Evolutionary conservation across 1,140 invertebrate species (phyloP), one percentile per base, ranked within the genome.

Genomic region (Formica selysi): DNA sequence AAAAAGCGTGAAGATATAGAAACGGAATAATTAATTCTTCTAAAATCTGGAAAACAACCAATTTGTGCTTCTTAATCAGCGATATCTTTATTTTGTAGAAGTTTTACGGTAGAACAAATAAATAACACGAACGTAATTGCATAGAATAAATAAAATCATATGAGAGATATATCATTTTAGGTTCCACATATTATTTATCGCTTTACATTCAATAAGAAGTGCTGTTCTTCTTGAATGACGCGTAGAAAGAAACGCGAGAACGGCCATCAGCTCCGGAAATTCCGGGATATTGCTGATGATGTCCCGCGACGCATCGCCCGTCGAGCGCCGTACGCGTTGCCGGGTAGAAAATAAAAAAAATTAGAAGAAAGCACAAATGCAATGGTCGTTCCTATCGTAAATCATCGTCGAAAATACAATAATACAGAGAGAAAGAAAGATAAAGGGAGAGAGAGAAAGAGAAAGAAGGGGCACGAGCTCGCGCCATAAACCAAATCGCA

Each of bases 401-500:
- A 91, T 91, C 87, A 91, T 73, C 80, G 68, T 70, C 81, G 86
- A 89, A 89, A 91, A 89, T 91, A 91, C 87, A 91, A 91, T 89
- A 91, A 89, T 84, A 74, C 80, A 48, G 11, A 16, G 44, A 48
- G 44, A 48, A 48, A 16, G 44, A 48, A 11, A 48, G 44, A 48
- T 48, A 48, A 48, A 48, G 41, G 7, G 13, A 71, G 76, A 70
- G 38, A 59, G 87, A 71, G 84, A 71, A 70, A 70, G 38, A 59
- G 87, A 71, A 84, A 70, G 74, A 68, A 84, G 64, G 78, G 80
- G 54, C 57, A 85, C 71, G 48, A 51, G 62, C 86, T 85, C 84
- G 74, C 73, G 90, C 78, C 88, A 88, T 92, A 91, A 92, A 92
- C 86, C 90, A 91, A 92, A 92, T 92, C 91, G 90, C 86, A 88